Conservation (phyloP, 2,888 invertebrate genomes). For the Eristalinus sepulchralis region DNA sequence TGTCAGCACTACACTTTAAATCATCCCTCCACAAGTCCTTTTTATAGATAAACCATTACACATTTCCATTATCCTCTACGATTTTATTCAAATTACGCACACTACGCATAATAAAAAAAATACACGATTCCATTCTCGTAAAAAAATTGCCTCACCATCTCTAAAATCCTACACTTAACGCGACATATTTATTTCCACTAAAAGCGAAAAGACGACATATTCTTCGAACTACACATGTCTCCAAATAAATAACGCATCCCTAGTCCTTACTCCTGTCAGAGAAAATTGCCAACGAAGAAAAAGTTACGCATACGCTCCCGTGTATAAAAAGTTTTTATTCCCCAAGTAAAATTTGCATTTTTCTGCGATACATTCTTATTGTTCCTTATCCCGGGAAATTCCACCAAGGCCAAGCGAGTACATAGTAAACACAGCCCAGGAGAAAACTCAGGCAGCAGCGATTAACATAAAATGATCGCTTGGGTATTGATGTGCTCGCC, state of each 20-base stretch:
- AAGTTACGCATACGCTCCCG: constrained; percentile 46
- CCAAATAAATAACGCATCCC: constrained; percentile 3
- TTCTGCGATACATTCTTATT: constrained; percentile 31
- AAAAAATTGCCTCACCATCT: not conserved
- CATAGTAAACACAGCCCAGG: constrained; percentile 35
- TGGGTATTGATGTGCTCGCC: constrained; percentile 2
- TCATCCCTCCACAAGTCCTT: not conserved
- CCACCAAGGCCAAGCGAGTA: constrained; percentile 38
- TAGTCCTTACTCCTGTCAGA: not conserved
- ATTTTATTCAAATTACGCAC: not conserved
- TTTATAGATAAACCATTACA: not conserved
- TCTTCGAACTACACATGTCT: constrained; percentile 35
- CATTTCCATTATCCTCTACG: not conserved
- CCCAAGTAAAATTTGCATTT: constrained; percentile 35
- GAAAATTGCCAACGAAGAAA: constrained; percentile 35
- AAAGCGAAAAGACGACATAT: not conserved
- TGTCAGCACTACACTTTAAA: not conserved
- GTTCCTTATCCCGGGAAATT: not conserved
- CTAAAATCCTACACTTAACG: not conserved
- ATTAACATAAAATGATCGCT: constrained; percentile 47
- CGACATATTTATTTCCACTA: constrained; percentile 20
- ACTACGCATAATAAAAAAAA: not conserved
- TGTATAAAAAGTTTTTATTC: constrained; percentile 27
- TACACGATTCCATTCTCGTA: not conserved
- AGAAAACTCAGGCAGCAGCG: constrained; percentile 29